Evolutionary conservation across 2,797 vertebrate species (phyloP).

Genomic region (Mionectes olivaceus): DNA sequence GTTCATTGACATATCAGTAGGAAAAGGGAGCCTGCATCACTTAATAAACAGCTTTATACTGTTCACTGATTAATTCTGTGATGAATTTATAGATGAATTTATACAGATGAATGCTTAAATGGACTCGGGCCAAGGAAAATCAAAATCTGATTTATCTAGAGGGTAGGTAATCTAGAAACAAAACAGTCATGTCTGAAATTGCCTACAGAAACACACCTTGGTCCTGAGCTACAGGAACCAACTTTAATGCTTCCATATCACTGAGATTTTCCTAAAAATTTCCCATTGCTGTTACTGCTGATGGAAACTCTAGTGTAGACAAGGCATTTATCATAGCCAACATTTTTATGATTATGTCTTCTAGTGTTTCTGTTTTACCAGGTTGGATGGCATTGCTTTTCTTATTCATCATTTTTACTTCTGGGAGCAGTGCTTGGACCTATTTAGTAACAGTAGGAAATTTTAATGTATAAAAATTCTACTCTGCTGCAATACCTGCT

Average conservation of each 20-base stretch:
- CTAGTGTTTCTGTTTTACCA: background rate
- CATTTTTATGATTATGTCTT: conserved; percentile 14
- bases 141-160: background rate
- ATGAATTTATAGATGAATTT: background rate
- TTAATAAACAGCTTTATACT: background rate
- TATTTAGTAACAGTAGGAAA: background rate
- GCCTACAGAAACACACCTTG: background rate
- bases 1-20: background rate
- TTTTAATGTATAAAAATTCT: conserved; percentile 4
- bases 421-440: background rate
- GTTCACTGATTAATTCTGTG: background rate
- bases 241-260: background rate
- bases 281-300: background rate
- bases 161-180: background rate
- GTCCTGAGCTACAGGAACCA: background rate
- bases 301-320: background rate
- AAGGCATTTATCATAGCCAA: background rate
- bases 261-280: background rate
- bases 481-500: background rate
- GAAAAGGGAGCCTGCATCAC: background rate
- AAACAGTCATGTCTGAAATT: background rate
- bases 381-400: background rate
- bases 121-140: background rate
- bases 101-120: background rate
- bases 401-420: conserved; percentile 36